Evolutionary conservation across 2,888 invertebrate genomes (phyloP).

Genomic region (Megalurothrips usitatus): DNA sequence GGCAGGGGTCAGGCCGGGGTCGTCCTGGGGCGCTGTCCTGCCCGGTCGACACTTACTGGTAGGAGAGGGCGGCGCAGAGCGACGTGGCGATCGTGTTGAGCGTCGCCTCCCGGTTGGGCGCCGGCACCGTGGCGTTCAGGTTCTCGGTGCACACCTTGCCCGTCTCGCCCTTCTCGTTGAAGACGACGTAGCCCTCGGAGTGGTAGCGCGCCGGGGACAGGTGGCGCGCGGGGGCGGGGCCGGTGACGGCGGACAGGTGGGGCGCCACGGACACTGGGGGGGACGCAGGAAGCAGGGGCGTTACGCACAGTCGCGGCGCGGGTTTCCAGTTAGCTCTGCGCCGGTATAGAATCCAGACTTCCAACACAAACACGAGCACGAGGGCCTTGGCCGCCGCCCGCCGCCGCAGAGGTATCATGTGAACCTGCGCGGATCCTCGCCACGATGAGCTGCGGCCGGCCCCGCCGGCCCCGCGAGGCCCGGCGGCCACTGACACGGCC

Average conservation of each 20-base stretch:
- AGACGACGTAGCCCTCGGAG: constrained; percentile 75
- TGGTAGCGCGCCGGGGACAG: constrained; percentile 53
- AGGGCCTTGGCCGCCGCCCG: no score
- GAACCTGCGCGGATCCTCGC: no score
- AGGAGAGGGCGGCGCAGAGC: constrained; percentile 70
- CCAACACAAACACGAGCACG: no score
- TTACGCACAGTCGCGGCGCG: no score
- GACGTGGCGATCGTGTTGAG: constrained; percentile 71
- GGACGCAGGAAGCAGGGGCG: constrained; percentile 35
- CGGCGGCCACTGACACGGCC: constrained; percentile 5
- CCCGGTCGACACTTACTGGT: constrained; percentile 55
- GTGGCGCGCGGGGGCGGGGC: constrained; percentile 54
- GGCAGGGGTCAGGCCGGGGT: no score
- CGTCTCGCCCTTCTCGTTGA: constrained; percentile 74
- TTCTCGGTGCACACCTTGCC: constrained; percentile 81
- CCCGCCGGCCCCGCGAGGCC: neutral
- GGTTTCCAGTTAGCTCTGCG: constrained; percentile 32
- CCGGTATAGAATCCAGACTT: no score
- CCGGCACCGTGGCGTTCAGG: constrained; percentile 56
- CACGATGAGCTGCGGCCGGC: no score
- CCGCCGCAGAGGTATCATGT: no score
- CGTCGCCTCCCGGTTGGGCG: constrained; percentile 50
- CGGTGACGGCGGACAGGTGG: constrained; percentile 60
- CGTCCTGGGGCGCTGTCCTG: no score
- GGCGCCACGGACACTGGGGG: constrained; percentile 69